Evolutionary conservation across 2,888 invertebrate species (phyloP), one percentile per base, ranked within the genome.

Genomic region (Drosophila diplacantha): DNA sequence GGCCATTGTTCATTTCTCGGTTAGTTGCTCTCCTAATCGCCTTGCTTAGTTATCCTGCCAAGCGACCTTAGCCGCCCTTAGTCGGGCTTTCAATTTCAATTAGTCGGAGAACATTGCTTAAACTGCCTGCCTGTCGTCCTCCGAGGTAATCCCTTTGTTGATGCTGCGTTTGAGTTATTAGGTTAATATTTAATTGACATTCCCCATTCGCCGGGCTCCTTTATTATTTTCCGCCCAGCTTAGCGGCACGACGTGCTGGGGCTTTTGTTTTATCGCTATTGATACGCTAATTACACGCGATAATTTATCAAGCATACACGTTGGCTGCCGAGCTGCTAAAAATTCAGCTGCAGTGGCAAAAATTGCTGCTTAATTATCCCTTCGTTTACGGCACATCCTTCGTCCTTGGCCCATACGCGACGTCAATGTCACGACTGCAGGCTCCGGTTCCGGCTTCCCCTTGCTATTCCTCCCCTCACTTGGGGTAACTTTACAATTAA

Each of bases 21-120:
- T 83, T 83, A 79, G 78, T 81, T 79, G 81, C 63, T 68, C 78
- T 78, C 71, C 83, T 81, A 83, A 75, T 72, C 72, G 79, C 32
- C 81, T 71, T 69, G 50, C 72, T 70, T 58, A 59, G 64, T 49
- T 43, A 71, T 63, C 56, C 43, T 55, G 43, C 37, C 43, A 22
- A 8, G 18, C 20, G 26, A 29, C 37, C 58, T 72, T 67, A 39
- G 47, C 37, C 51, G 41, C 46, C 69, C 64, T 54, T 67, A 49
- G 39, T 49, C 58, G 22, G 46, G 34, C 63, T 58, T 69, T 70
- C 61, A 39, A 44, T 72, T 82, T 77, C 74, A 80, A 80, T 82
- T 77, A 74, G 82, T 66, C 43, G 61, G 14, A 53, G 29, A 74
- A 57, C 71, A 44, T 54, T 71, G 59, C 61, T 75, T 62, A 78